A percentile compares a stretch with the other conserved stretches of the same genome.
phyloP scores from a whole-genome alignment of 2,888 invertebrate genomes.

The Megamerina dolium region DNA sequence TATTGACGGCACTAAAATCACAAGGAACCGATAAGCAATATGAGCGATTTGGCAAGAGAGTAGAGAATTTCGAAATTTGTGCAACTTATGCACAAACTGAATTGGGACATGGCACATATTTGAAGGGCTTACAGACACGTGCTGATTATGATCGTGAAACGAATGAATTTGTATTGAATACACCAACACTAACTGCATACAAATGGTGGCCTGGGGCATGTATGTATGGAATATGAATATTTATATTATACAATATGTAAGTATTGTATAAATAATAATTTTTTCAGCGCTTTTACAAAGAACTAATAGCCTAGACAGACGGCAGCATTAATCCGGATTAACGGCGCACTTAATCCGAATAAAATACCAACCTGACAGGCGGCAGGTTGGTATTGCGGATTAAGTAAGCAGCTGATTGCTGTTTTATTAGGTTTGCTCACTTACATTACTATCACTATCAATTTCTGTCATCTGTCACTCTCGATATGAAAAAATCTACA shows the following conservation, averaged over 20 bases:
- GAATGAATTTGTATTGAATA: conserved; percentile 80
- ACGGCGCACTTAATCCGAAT: too few species aligned
- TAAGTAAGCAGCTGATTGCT: too few species aligned
- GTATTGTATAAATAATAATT: too few species aligned
- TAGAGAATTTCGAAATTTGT: conserved; percentile 72
- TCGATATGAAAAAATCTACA: too few species aligned
- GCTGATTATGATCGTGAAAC: conserved; percentile 78
- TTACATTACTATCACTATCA: too few species aligned
- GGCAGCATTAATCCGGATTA: too few species aligned
- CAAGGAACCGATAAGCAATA: conserved; percentile 84
- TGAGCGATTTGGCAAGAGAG: conserved; percentile 74
- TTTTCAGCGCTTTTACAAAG: too few species aligned
- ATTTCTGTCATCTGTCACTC: too few species aligned
- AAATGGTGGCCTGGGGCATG: conserved; percentile 97
- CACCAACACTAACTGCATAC: conserved; percentile 79
- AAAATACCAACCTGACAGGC: too few species aligned
- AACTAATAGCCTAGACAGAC: too few species aligned
- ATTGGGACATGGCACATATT: conserved; percentile 89
- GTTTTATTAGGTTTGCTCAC: too few species aligned
- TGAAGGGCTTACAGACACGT: conserved; percentile 82
- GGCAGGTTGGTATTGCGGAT: too few species aligned
- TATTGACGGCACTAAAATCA: conserved; percentile 78
- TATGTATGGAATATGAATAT: conserved; percentile 51
- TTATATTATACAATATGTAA: neutral
- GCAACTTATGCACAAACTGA: conserved; percentile 98